Evolutionary conservation across 2,888 invertebrate genomes (phyloP), one percentile per base, ranked within the genome.

Genomic region (Drosophila kuntzei): DNA sequence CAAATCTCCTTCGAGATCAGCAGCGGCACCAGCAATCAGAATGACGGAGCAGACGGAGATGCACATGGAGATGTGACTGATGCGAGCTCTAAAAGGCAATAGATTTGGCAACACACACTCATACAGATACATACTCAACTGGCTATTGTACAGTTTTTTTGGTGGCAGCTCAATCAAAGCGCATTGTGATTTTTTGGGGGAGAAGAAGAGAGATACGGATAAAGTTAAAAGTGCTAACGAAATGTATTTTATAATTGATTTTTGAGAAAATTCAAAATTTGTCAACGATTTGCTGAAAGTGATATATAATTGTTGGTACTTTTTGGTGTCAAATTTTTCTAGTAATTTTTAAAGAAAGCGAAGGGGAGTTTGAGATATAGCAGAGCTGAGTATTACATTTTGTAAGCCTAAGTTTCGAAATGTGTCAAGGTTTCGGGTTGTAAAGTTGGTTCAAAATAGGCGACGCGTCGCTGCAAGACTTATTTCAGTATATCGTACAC

Each of bases 101-200:
- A 80, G 58, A 76, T 59, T 32, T 55, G 37, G 29, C 29, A 37
- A 58, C 18, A 53, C 27, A 43, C 12, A 39, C 49, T 14, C 29
- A 65, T 29, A 68, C 57, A 58, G 22, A 37, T 9, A 65, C 41
- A 67, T 41, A 50, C 34, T 36, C 55, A 64, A 65, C 65, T 74
- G 71, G 57, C 62, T 58, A 57, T 59, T 67, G 77, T 70, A 74
- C 76, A 73, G 74, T 70, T 63, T 47, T 60, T 77, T 78, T 71
- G 69, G 80, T 81, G 80, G 75, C 83, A 81, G 91, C 91, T 91
- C 91, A 90, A 91, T 91, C 91, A 91, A 91, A 91, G 91, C 91
- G 90, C 87, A 91, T 83, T 91, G 91, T 91, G 91, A 91, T 91
- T 87, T 78, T 79, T 76, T 63, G 72, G 70, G 64, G 55, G 72